Evolutionary conservation across 2,797 vertebrate genomes (phyloP).

Genomic region (Lagodon rhomboides): DNA sequence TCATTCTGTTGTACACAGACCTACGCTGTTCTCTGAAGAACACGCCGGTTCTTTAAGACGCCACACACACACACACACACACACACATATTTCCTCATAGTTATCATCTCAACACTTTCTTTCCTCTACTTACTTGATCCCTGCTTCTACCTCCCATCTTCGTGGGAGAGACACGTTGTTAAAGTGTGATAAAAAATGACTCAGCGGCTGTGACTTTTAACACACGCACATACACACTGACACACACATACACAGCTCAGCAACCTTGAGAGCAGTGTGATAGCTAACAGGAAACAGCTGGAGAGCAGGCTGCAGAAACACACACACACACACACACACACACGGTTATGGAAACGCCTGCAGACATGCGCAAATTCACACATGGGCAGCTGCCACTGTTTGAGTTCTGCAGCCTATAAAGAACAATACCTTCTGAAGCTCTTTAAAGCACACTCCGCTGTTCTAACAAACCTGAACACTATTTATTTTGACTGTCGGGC

Average conservation of each 20-base stretch:
- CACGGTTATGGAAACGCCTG: constrained; percentile 67
- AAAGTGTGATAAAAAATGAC: constrained; percentile 78
- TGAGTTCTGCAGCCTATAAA: constrained; percentile 64
- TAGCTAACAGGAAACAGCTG: constrained; percentile 87
- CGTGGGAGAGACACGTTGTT: constrained; percentile 67
- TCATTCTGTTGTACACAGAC: constrained; percentile 50
- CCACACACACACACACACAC: constrained; percentile 18
- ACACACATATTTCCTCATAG: constrained; percentile 10
- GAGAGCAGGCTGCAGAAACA: constrained; percentile 73
- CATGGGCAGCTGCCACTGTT: constrained; percentile 79
- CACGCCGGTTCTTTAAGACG: constrained; percentile 36
- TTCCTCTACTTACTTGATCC: constrained; percentile 15
- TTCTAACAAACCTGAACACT: constrained; percentile 33
- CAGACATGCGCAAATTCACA: constrained; percentile 70
- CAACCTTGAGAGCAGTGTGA: constrained; percentile 77
- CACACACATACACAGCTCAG: constrained; percentile 47
- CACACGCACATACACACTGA: constrained; percentile 22
- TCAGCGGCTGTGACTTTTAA: constrained; percentile 77
- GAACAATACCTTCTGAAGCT: constrained; percentile 62
- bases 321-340: constrained; percentile 27
- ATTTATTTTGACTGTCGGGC: constrained; percentile 31
- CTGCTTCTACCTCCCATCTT: constrained; percentile 45
- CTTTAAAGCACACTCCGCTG: constrained; percentile 36
- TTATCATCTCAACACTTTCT: constrained; percentile 33
- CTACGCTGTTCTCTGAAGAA: constrained; percentile 47